Base-by-base conservation (phyloP, 1,140 invertebrate genomes). In the Drosophila tristis region DNA sequence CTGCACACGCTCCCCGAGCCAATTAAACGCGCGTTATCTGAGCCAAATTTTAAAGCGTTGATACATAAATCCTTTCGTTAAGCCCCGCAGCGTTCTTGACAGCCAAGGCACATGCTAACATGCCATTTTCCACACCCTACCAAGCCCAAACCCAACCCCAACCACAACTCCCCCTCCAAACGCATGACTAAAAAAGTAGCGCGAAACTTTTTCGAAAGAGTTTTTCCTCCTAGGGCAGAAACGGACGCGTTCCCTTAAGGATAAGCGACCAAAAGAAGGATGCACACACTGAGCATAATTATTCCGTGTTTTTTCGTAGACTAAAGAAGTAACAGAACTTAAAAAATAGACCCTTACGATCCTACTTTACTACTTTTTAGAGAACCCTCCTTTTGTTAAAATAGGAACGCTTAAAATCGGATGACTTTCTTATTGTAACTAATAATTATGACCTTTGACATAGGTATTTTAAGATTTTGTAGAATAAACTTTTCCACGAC, bases 51-150 rank as follows among this genome's bases (percentile, higher is more conserved):
- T 91, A 91, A 91, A 91, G 90, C 90, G 90, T 91, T 91, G 90
- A 91, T 91, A 90, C 90, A 91, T 91, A 91, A 91, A 91, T 91
- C 90, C 90, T 90, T 87, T 84, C 76, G 84, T 84, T 89, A 89
- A 89, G 84, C 84, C 85, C 85, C 84, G 84, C 85, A 90, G 84
- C 85, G 84, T 89, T 89, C 79, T 89, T 89, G 84, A 90, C 84
- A 89, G 85, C 85, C 85, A 89, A 90, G 84, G 84, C 85, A 89
- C 84, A 89, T 89, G 84, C 84, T 89, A 89, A 89, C 85, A 89
- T 89, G 84, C 85, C 72, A 90, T 89, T 89, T 89, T 90, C 79
- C 76, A 66, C 84, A 90, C 84, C 72, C 35, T 5, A 74, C 76
- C 51, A 49, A 35, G 31, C 47, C 29, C 56, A 25, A 25, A 11